These are phyloP conservation scores for Dascyllus trimaculatus DNA, from an alignment of 2,113 vertebrate species.

Conservation along the genomic window DNA sequence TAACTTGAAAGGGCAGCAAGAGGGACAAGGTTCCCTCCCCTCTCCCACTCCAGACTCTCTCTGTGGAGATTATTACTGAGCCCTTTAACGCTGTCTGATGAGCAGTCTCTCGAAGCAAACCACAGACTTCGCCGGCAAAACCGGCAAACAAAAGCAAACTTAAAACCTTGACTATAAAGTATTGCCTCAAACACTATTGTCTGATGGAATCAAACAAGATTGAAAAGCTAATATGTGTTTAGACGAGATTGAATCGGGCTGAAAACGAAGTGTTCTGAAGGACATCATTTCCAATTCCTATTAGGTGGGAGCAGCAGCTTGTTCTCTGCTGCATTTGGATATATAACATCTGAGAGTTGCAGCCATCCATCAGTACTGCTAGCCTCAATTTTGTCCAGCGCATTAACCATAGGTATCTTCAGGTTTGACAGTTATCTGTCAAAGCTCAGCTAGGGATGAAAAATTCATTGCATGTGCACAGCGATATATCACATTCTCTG, in stretches of 20 bases:
- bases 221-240: conserved; percentile 61
- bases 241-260: conserved; percentile 52
- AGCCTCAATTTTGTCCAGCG: conserved; percentile 13
- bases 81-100: conserved; percentile 62
- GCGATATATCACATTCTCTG: conserved; percentile 23
- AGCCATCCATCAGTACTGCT: conserved; percentile 61
- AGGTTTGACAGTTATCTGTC: conserved; percentile 52
- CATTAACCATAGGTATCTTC: conserved; percentile 46
- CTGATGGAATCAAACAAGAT: conserved; percentile 66
- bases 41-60: conserved; percentile 47
- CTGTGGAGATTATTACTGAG: conserved; percentile 66
- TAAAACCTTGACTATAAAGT: conserved; percentile 50
- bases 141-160: conserved; percentile 48
- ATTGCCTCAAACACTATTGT: conserved; percentile 36
- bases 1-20: conserved; percentile 76
- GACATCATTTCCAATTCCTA: conserved; percentile 49
- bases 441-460: conserved; percentile 24
- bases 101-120: conserved; percentile 36
- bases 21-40: conserved; percentile 59
- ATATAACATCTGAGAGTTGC: neutral
- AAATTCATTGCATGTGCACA: neutral
- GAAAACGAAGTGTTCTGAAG: conserved; percentile 36
- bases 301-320: conserved; percentile 9
- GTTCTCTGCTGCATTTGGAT: conserved; percentile 29
- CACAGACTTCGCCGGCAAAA: conserved; percentile 11